Base-by-base conservation (phyloP, 2,888 invertebrate genomes). In the Exephanes ischioxanthus region DNA sequence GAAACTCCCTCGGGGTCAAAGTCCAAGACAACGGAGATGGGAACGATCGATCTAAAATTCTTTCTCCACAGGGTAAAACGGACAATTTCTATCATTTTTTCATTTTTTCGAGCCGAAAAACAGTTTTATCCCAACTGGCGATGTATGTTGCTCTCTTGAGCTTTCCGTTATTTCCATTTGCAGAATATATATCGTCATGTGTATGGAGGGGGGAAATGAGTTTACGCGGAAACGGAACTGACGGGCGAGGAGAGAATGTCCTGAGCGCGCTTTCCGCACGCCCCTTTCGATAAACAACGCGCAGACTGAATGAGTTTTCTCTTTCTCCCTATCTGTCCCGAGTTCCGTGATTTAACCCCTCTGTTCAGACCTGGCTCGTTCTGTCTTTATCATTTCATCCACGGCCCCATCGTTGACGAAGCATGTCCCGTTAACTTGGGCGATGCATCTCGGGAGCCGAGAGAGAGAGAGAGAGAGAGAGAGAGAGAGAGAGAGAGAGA, bases 261-360 rank as follows among this genome's bases (percentile, higher is more conserved):
- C 55, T 2, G 19, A 22, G 9, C 22, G 55, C 3, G 71, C 82
- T 73, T 84, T 70, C 66, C 70, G 79, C 84, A 87, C 85, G 85
- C 88, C 89, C 86, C 85, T 83, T 89, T 88, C 87, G 87, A 91
- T 91, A 91, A 90, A 91, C 90, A 87, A 85, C 85, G 81, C 70
- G 80, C 84, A 85, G 68, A 1, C 86, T 88, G 88, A 90, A 89
- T 89, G 90, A 89, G 89, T 87, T 82, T 88, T 63, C 67, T 48
- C 53, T 80, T 80, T 68, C 30, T 37, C 72, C 79, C 81, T 73
- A 83, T 53, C 45, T 80, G 75, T 33, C 53, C 33, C 76, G 68
- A 84, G 22, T 53, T 79, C 75, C 75, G 63, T 75, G 61, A 83
- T 83, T 83, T 75, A 82, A 72, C 85, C 80, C 78, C 78, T 80